Conservation (phyloP, 2,113 vertebrate genomes). For the Xenotilapia flavipinnis region DNA sequence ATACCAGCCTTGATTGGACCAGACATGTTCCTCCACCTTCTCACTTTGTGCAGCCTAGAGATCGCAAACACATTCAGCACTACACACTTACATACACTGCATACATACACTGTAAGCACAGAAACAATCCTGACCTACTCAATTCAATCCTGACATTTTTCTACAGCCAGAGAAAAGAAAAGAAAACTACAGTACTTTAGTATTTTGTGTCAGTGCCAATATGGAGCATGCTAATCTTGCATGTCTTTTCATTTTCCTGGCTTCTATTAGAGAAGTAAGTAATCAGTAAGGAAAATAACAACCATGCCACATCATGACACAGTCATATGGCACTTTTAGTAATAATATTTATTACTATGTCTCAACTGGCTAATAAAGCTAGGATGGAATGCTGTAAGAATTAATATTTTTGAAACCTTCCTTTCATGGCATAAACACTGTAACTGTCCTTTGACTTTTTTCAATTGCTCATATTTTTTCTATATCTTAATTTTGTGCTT, state of each 20-base stretch:
- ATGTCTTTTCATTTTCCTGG: background rate
- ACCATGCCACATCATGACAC: background rate
- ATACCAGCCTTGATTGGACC: slow-evolving; percentile 41
- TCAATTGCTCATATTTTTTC: background rate
- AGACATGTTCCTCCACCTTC: slow-evolving; percentile 24
- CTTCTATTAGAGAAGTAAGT: background rate
- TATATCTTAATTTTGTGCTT: background rate
- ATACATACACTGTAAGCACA: background rate
- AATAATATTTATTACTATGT: background rate
- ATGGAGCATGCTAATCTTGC: background rate
- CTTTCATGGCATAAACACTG: background rate
- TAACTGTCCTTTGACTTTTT: background rate
- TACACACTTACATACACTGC: background rate
- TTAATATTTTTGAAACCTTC: background rate
- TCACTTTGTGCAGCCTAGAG: slow-evolving; percentile 7
- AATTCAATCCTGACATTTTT: background rate
- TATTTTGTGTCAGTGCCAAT: background rate
- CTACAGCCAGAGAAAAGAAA: background rate
- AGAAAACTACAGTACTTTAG: background rate
- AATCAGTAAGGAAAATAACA: background rate
- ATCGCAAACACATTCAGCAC: background rate
- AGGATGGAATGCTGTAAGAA: background rate
- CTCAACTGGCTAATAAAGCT: background rate
- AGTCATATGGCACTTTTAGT: background rate
- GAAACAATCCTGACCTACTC: background rate